These are phyloP conservation scores for Celastrina argiolus DNA, from an alignment of 2,888 invertebrate genomes.

Conservation along the genomic window DNA sequence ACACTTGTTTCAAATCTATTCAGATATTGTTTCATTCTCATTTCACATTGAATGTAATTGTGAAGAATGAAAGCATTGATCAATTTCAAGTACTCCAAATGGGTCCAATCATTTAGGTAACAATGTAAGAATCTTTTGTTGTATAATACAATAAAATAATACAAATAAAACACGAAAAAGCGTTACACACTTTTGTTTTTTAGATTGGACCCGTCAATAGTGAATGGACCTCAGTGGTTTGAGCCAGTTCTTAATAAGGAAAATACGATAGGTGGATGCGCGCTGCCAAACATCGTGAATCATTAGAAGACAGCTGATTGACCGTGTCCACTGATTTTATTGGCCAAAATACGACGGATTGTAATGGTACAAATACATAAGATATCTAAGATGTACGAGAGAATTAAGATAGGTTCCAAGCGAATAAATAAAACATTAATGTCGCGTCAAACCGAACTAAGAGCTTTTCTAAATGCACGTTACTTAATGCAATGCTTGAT, in stretches of 20 bases:
- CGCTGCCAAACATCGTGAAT: conserved; percentile 8
- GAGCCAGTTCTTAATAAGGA: conserved; percentile 4
- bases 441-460: neutral
- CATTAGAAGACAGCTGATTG: conserved; percentile 22
- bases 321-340: conserved; percentile 26
- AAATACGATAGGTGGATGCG: neutral
- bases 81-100: neutral
- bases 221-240: neutral
- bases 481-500: too few relatives aligned
- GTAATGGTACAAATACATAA: conserved; percentile 4
- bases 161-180: neutral
- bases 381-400: neutral
- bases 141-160: too few relatives aligned
- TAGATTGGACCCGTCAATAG: neutral
- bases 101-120: neutral
- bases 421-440: neutral
- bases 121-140: neutral
- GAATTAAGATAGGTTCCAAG: neutral
- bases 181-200: neutral
- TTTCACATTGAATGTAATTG: neutral
- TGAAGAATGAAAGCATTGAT: neutral
- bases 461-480: neutral
- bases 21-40: too few relatives aligned
- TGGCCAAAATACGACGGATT: neutral
- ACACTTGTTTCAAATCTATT: too few relatives aligned